Evolutionary conservation across 2,113 vertebrate species (phyloP).

Genomic region (Porphyrio hochstetteri): DNA sequence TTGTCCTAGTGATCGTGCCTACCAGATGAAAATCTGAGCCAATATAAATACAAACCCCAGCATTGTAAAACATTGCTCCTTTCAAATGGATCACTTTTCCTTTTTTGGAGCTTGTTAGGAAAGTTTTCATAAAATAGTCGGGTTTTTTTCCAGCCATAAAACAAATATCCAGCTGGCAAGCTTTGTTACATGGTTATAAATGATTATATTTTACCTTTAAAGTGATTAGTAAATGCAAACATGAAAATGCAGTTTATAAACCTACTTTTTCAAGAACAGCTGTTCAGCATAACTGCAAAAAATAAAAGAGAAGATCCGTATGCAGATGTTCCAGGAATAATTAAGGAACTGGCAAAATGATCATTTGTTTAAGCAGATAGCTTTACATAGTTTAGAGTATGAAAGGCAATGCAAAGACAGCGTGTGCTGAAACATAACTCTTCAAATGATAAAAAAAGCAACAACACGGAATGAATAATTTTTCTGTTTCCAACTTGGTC

Average conservation of each 20-base stretch:
- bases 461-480: neutral
- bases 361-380: neutral
- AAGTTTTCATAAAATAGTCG: neutral
- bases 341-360: neutral
- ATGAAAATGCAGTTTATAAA: slow-evolving; percentile 50
- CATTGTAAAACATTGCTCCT: neutral
- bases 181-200: neutral
- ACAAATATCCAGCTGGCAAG: neutral
- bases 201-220: neutral
- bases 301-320: neutral
- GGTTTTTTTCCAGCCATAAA: neutral
- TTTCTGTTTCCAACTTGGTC: neutral
- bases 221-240: slow-evolving; percentile 51
- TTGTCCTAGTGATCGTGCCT: neutral
- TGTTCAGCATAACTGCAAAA: slow-evolving; percentile 66
- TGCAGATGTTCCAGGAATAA: slow-evolving; percentile 34
- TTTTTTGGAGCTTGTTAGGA: neutral
- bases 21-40: neutral
- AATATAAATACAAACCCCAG: neutral
- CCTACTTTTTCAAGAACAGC: slow-evolving; percentile 71
- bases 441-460: neutral
- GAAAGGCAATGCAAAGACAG: neutral
- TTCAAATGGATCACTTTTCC: neutral
- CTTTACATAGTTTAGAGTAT: neutral
- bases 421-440: neutral